phyloP scores from a whole-genome alignment of 2,888 invertebrate species.

The Nasonia oneida region DNA sequence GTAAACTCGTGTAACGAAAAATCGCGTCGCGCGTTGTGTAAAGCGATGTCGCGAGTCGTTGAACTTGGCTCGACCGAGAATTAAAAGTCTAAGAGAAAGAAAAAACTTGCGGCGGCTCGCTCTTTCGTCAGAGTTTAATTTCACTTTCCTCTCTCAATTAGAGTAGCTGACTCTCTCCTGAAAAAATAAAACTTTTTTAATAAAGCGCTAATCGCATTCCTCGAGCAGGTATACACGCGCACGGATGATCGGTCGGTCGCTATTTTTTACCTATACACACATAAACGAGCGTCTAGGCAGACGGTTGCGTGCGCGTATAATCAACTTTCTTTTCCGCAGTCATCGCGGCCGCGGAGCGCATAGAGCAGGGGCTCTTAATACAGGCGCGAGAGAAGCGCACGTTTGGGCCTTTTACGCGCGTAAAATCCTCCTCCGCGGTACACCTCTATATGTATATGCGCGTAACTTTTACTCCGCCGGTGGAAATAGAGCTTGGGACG shows the following conservation, averaged over 20 bases:
- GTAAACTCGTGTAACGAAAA: neutral
- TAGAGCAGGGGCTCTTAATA: neutral
- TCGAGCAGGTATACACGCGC: neutral
- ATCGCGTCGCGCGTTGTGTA: neutral
- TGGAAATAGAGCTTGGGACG: neutral
- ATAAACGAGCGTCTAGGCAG: neutral
- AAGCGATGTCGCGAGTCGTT: slow-evolving; percentile 16
- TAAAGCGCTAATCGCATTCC: neutral
- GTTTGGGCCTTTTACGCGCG: too few species aligned
- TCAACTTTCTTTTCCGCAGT: slow-evolving; percentile 53
- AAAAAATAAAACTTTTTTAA: neutral
- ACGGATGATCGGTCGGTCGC: neutral
- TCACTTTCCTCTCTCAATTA: slow-evolving; percentile 38
- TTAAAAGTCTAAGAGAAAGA: neutral
- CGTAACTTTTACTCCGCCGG: too few species aligned
- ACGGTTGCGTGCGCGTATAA: neutral
- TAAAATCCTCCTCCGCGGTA: too few species aligned
- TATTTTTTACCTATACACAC: neutral
- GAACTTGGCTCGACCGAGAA: slow-evolving; percentile 25
- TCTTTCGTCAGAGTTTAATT: slow-evolving; percentile 29
- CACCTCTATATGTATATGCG: too few species aligned
- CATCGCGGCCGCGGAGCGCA: neutral
- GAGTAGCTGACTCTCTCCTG: neutral
- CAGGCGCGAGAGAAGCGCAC: too few species aligned
- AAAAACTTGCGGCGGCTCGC: neutral